Evolutionary conservation across 2,113 vertebrate genomes (phyloP).

Genomic region (Halcyon malimbica): DNA sequence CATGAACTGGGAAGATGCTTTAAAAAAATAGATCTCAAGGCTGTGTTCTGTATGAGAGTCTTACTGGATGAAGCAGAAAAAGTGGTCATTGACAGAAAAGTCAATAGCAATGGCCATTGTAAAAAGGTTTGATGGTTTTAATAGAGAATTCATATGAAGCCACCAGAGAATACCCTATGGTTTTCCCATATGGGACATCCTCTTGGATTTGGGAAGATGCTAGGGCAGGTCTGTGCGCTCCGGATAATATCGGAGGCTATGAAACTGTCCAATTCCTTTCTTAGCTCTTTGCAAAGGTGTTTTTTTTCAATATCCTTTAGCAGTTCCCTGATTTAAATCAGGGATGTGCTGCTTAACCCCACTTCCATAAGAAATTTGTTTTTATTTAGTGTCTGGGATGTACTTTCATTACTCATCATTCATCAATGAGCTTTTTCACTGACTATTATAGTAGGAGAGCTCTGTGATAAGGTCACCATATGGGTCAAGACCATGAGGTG

Average conservation of each 20-base stretch:
- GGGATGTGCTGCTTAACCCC: neutral
- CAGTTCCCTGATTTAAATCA: neutral
- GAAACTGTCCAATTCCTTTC: neutral
- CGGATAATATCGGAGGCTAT: neutral
- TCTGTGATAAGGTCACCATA: neutral
- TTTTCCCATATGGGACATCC: neutral
- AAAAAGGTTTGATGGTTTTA: neutral
- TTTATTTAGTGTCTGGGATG: neutral
- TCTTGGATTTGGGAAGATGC: neutral
- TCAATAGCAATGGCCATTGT: neutral
- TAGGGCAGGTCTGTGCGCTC: neutral
- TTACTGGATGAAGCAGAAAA: neutral
- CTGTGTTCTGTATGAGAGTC: neutral
- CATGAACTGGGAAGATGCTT: neutral
- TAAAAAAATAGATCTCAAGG: neutral
- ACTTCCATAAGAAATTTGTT: neutral
- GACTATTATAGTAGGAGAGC: neutral
- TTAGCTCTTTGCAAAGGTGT: neutral
- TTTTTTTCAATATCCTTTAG: neutral
- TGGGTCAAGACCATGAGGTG: neutral
- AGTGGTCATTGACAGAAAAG: neutral
- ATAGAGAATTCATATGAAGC: neutral
- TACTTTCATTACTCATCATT: neutral
- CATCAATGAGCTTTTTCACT: neutral
- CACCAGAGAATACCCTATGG: neutral